Percentiles rank a stretch among this genome's conserved stretches.
These are phyloP conservation scores for Tachina grossa DNA, from an alignment of 2,888 invertebrate genomes.

Conservation along the genomic window DNA sequence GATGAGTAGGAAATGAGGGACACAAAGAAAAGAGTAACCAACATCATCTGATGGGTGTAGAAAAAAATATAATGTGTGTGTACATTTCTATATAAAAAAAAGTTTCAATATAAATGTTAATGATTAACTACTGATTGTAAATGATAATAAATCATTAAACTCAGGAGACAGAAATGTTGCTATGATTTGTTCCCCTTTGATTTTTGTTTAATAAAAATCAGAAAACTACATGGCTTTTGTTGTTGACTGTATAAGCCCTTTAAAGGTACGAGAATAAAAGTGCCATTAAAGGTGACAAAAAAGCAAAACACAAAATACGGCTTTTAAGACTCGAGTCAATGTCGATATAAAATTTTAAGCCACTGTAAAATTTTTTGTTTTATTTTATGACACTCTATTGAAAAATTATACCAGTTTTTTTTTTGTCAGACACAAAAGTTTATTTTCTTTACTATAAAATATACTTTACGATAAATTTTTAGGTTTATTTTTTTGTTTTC, in stretches of 20 bases:
- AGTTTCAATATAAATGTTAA: constrained; percentile 74
- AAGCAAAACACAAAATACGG: constrained; percentile 4
- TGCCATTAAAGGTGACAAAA: constrained; percentile 69
- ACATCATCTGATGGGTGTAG: neutral
- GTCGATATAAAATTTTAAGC: constrained; percentile 30
- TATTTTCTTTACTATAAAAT: constrained; percentile 23
- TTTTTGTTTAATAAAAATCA: constrained; percentile 36
- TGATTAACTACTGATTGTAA: constrained; percentile 73
- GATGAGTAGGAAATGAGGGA: constrained; percentile 46
- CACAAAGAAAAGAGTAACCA: neutral
- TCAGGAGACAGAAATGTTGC: constrained; percentile 60
- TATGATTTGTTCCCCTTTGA: too few relatives aligned
- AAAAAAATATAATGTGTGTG: constrained; percentile 10
- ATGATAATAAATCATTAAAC: constrained; percentile 74
- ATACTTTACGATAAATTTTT: constrained; percentile 54
- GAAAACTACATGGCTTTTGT: constrained; percentile 10
- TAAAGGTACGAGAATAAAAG: constrained; percentile 8
- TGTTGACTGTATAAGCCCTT: neutral
- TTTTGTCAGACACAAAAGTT: constrained; percentile 24
- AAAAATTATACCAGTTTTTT: constrained; percentile 35
- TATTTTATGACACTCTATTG: neutral
- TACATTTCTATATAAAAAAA: constrained; percentile 46
- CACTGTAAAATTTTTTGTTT: constrained; percentile 37
- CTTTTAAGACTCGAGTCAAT: neutral
- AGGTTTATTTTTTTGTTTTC: constrained; percentile 20